Evolutionary conservation across 2,888 invertebrate genomes (phyloP).

Genomic region (Terebella lapidaria): DNA sequence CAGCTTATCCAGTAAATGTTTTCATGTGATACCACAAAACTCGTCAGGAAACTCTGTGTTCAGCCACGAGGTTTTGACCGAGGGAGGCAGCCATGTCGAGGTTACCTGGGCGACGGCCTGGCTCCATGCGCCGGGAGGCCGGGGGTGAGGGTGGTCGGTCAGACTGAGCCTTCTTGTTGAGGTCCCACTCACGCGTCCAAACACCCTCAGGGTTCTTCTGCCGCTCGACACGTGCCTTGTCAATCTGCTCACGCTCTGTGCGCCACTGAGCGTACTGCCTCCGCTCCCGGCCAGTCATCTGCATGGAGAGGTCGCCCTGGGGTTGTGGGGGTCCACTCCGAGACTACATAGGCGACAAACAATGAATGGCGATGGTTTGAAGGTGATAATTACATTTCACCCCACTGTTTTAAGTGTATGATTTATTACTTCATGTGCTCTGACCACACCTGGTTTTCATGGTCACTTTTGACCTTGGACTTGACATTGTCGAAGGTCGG

Average conservation of each 20-base stretch:
- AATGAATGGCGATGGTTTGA: too few relatives aligned
- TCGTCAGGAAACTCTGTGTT: too few relatives aligned
- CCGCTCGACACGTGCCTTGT: constrained; percentile 40
- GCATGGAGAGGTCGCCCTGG: constrained; percentile 39
- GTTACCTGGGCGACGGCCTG: background rate
- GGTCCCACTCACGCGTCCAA: constrained; percentile 50
- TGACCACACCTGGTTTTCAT: too few relatives aligned
- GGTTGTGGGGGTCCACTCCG: constrained; percentile 3
- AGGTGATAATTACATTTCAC: background rate
- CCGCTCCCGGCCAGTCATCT: constrained; percentile 48
- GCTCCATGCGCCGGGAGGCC: background rate
- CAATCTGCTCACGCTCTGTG: constrained; percentile 42
- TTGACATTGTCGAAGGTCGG: constrained; percentile 40
- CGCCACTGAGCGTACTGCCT: constrained; percentile 46
- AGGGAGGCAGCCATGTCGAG: too few relatives aligned
- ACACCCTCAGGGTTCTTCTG: constrained; percentile 41
- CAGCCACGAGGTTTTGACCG: too few relatives aligned
- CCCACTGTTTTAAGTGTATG: background rate
- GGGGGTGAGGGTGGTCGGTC: background rate
- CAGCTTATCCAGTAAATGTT: too few relatives aligned
- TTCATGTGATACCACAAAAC: too few relatives aligned
- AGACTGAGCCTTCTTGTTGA: constrained; percentile 30
- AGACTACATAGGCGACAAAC: background rate
- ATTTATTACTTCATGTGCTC: too few relatives aligned
- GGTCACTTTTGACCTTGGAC: constrained; percentile 31